Percentiles rank a stretch among this genome's conserved stretches.
Evolutionary conservation across 2,888 invertebrate genomes (phyloP).

Genomic region (Diarsia mendica): DNA sequence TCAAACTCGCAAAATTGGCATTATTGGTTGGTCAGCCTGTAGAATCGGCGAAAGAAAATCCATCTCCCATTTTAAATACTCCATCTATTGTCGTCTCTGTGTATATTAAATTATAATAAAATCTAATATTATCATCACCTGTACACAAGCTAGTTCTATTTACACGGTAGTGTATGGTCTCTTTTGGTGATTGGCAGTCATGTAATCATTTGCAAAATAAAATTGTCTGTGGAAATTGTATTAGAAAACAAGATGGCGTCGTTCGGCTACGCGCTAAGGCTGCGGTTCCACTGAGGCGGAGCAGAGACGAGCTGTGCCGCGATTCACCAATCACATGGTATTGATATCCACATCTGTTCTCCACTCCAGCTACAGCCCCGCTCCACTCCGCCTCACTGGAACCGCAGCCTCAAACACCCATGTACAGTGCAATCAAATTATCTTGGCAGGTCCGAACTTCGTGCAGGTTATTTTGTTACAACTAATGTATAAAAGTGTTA

Average conservation of each 20-base stretch:
- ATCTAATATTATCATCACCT: background rate
- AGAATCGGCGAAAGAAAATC: background rate
- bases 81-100: slow-evolving; percentile 29
- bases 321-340: too few relatives aligned
- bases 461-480: too few relatives aligned
- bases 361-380: too few relatives aligned
- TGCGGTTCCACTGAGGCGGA: too few relatives aligned
- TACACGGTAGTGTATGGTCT: background rate
- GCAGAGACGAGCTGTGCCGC: too few relatives aligned
- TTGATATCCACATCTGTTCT: too few relatives aligned
- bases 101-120: background rate
- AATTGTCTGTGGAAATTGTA: background rate
- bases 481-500: too few relatives aligned
- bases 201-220: background rate
- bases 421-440: too few relatives aligned
- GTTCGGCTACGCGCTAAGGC: background rate
- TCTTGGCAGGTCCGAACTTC: too few relatives aligned
- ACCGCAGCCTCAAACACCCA: too few relatives aligned
- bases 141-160: slow-evolving; percentile 9
- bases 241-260: too few relatives aligned
- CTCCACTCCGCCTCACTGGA: too few relatives aligned
- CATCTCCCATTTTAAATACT: background rate
- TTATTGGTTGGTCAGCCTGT: background rate
- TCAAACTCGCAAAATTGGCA: background rate
- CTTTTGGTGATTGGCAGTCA: background rate